Evolutionary conservation across 2,797 vertebrate genomes (phyloP).

Genomic region (Columba guinea): DNA sequence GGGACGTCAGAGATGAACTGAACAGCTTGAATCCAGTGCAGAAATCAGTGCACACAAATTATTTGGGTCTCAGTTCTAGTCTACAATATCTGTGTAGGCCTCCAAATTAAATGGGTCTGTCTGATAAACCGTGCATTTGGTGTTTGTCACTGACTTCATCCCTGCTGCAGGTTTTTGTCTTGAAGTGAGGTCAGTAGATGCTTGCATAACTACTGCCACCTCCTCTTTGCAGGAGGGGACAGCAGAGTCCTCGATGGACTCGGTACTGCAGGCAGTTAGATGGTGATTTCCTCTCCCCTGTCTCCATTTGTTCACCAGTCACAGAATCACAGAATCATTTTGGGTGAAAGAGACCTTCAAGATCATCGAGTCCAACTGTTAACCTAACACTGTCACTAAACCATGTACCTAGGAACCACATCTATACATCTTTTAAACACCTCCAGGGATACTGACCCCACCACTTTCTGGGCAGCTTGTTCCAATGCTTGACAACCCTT

Average conservation of each 20-base stretch:
- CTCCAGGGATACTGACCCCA: too few species aligned
- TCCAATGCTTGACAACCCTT: too few species aligned
- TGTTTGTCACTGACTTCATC: background rate
- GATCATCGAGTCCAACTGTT: too few species aligned
- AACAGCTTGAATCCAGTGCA: background rate
- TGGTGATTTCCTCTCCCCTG: background rate
- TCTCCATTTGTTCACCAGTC: background rate
- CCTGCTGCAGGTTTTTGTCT: background rate
- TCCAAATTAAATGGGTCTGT: slow-evolving; percentile 1
- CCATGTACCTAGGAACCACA: too few species aligned
- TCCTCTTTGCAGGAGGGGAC: background rate
- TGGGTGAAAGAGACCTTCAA: too few species aligned
- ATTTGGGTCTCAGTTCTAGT: background rate
- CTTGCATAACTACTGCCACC: background rate
- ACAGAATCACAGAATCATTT: too few species aligned
- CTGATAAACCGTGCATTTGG: background rate
- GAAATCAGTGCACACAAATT: background rate
- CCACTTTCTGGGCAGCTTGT: too few species aligned
- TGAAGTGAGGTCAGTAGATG: background rate
- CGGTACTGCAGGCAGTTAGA: background rate
- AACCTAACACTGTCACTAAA: too few species aligned
- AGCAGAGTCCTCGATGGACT: background rate
- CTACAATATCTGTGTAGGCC: background rate
- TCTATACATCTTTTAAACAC: too few species aligned
- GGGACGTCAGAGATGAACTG: background rate